Evolutionary conservation across 1,140 invertebrate genomes (phyloP).

Genomic region (Harpegnathos saltator): DNA sequence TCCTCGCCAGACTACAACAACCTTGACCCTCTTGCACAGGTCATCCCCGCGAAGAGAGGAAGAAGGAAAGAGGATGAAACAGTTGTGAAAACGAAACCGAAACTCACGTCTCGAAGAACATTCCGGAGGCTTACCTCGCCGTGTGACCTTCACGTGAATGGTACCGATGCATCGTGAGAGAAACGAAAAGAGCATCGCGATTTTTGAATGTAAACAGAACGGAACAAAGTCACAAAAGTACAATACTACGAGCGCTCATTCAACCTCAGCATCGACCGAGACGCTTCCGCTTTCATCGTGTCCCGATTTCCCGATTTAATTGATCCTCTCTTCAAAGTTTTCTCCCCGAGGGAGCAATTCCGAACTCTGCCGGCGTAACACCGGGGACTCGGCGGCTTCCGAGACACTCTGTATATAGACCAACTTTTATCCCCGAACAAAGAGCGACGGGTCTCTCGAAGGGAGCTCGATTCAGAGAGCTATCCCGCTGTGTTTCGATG

Average conservation of each 20-base stretch:
- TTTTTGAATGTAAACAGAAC: too few relatives aligned
- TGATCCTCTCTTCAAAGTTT: background rate
- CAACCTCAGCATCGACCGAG: too few relatives aligned
- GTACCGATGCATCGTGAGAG: background rate
- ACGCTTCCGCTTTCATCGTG: too few relatives aligned
- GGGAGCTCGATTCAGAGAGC: conserved; percentile 37
- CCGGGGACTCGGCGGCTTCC: too few relatives aligned
- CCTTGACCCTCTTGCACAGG: conserved; percentile 60
- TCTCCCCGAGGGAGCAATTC: too few relatives aligned
- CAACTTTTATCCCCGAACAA: conserved; percentile 21
- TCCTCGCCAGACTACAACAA: conserved; percentile 20
- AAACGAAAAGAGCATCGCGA: too few relatives aligned
- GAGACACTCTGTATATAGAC: background rate
- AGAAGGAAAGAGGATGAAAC: background rate
- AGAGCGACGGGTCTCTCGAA: conserved; percentile 8
- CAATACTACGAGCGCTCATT: too few relatives aligned
- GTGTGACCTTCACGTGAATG: too few relatives aligned
- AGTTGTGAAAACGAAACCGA: conserved; percentile 46
- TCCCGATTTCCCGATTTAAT: too few relatives aligned
- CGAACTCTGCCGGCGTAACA: too few relatives aligned
- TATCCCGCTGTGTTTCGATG: conserved; percentile 27
- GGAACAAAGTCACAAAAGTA: too few relatives aligned
- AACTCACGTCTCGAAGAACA: background rate
- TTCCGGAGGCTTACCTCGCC: too few relatives aligned
- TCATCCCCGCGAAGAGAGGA: background rate